Conservation (phyloP, 2,113 vertebrate species). For the Eulemur rufifrons region DNA sequence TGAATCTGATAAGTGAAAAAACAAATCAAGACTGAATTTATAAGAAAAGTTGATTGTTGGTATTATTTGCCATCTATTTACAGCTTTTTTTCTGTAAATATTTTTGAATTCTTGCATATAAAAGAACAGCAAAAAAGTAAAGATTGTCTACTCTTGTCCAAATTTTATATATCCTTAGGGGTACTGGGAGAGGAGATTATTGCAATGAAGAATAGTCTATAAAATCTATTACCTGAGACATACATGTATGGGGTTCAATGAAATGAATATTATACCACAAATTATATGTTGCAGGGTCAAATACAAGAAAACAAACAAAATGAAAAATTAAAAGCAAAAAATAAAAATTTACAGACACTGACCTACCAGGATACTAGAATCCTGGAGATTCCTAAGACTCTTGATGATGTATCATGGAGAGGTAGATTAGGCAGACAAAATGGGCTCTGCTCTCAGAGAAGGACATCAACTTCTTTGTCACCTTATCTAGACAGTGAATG, state of each 20-base stretch:
- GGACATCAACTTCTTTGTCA: too few relatives aligned
- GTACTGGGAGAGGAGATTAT: neutral
- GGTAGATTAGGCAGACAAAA: neutral
- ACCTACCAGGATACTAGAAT: neutral
- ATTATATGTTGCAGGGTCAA: neutral
- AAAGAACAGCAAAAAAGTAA: neutral
- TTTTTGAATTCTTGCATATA: neutral
- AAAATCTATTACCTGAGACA: neutral
- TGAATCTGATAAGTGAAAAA: neutral
- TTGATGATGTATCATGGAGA: neutral
- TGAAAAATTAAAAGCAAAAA: neutral
- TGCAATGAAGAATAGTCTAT: neutral
- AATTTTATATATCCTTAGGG: neutral
- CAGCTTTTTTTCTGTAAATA: neutral
- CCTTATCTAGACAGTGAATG: too few relatives aligned
- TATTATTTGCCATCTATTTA: neutral
- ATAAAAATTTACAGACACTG: neutral
- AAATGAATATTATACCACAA: neutral
- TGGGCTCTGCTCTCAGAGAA: neutral
- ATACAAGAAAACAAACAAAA: neutral
- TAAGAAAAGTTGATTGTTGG: neutral
- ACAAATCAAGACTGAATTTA: neutral
- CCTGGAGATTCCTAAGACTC: neutral
- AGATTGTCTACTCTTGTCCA: too few relatives aligned
- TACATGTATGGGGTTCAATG: rapidly evolving